A percentile compares a stretch with the other conserved stretches of the same genome.
phyloP scores from a whole-genome alignment of 2,113 vertebrate genomes.

The Carassius gibelio region DNA sequence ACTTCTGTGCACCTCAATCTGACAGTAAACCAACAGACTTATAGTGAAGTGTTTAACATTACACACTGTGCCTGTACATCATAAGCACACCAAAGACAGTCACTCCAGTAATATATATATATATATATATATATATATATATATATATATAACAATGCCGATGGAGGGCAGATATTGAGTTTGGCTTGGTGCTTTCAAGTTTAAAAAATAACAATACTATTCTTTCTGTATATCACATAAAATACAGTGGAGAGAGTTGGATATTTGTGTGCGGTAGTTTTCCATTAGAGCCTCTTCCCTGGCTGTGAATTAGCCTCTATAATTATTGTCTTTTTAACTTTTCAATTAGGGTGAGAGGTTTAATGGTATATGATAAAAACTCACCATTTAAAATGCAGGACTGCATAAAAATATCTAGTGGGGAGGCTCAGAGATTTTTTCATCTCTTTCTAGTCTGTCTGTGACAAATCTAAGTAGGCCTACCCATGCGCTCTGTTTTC shows the following conservation, averaged over 20 bases:
- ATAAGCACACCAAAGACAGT: constrained; percentile 69
- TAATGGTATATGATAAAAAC: constrained; percentile 20
- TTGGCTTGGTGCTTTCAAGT: constrained; percentile 55
- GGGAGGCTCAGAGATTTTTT: constrained; percentile 43
- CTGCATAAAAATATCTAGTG: constrained; percentile 43
- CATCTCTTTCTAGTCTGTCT: constrained; percentile 64
- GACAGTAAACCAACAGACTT: constrained; percentile 22
- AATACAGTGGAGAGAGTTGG: constrained; percentile 58
- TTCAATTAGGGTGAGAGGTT: neutral
- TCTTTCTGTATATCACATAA: constrained; percentile 40
- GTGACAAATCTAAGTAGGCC: constrained; percentile 57
- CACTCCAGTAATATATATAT: constrained; percentile 15
- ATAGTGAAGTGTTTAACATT: constrained; percentile 12
- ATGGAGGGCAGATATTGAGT: constrained; percentile 52
- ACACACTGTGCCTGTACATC: constrained; percentile 17
- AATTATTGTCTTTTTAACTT: neutral
- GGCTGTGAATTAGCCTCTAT: neutral
- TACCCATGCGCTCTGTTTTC: constrained; percentile 54
- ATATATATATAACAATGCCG: constrained; percentile 51
- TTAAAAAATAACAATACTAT: constrained; percentile 48
- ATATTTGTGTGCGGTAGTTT: constrained; percentile 62
- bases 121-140: constrained; percentile 49
- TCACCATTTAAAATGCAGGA: neutral
- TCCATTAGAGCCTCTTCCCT: constrained; percentile 49
- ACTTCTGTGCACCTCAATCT: constrained; percentile 38